phyloP scores from a whole-genome alignment of 2,888 invertebrate species.

The Agriotes lineatus region DNA sequence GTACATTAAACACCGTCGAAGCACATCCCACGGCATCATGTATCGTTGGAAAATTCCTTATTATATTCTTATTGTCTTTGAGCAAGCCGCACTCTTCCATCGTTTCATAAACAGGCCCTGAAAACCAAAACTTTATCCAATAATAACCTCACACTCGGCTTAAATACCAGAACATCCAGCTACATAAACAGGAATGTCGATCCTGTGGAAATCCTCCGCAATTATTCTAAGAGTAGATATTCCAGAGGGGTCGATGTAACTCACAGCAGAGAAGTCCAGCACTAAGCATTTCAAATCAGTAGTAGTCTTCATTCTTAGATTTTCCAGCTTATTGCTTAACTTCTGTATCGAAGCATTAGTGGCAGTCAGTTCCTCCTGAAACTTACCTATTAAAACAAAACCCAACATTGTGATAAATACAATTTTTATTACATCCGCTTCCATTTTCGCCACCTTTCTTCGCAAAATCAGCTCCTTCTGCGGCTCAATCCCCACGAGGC shows the following conservation, averaged over 20 bases:
- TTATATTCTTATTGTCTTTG: conserved; percentile 68
- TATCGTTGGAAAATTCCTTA: conserved; percentile 72
- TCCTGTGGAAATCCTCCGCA: conserved; percentile 68
- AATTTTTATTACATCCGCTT: conserved; percentile 33
- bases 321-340: conserved; percentile 31
- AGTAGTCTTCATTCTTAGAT: conserved; percentile 31
- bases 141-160: no score
- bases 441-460: conserved; percentile 62
- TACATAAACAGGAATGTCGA: conserved; percentile 70
- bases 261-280: conserved; percentile 74
- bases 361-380: conserved; percentile 23
- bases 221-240: conserved; percentile 70
- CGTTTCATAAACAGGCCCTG: conserved; percentile 76
- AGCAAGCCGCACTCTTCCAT: conserved; percentile 71
- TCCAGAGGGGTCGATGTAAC: conserved; percentile 75
- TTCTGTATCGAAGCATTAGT: conserved; percentile 17
- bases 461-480: conserved; percentile 65
- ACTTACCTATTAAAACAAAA: no score
- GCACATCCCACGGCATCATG: conserved; percentile 76
- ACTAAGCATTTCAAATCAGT: conserved; percentile 64
- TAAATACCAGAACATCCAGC: conserved; percentile 68
- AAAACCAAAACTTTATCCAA: conserved; percentile 53
- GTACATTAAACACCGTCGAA: conserved; percentile 21
- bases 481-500: conserved; percentile 67
- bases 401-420: no score